Percentiles rank a stretch among this genome's conserved stretches.
Conservation (phyloP, 2,888 invertebrate species). For the Meganola albula region DNA sequence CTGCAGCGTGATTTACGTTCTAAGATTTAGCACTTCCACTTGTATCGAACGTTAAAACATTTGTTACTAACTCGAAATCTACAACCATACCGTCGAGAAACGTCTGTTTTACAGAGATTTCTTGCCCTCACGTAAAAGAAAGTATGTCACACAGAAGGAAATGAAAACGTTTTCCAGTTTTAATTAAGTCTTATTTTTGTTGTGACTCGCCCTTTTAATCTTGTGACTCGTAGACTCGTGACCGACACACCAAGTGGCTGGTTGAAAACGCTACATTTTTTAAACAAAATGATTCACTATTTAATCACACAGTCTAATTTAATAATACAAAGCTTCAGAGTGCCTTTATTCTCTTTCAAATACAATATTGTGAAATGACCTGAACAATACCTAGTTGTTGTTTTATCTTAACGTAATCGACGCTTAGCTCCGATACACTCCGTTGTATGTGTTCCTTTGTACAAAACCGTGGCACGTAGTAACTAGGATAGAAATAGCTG, state of each 20-base stretch:
- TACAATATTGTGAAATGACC: too few relatives aligned
- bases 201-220: constrained; percentile 37
- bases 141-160: constrained; percentile 32
- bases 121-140: constrained; percentile 32
- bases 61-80: constrained; percentile 54
- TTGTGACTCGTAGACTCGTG: constrained; percentile 50
- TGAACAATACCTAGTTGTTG: background rate
- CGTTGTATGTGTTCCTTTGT: too few relatives aligned
- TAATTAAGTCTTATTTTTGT: constrained; percentile 55
- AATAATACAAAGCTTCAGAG: too few relatives aligned
- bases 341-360: too few relatives aligned
- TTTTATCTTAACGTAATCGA: too few relatives aligned
- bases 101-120: constrained; percentile 34
- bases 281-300: too few relatives aligned
- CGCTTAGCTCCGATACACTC: too few relatives aligned
- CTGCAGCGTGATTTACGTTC: constrained; percentile 53
- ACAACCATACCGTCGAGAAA: constrained; percentile 37
- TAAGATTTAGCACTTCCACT: constrained; percentile 61
- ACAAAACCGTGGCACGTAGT: constrained; percentile 20
- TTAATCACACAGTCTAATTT: too few relatives aligned
- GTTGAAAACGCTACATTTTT: background rate
- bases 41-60: constrained; percentile 63
- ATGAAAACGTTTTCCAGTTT: constrained; percentile 41
- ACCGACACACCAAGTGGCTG: constrained; percentile 42
- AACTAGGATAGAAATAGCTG: constrained; percentile 15